phyloP scores from a whole-genome alignment of 1,140 invertebrate species.

The Lethocerus indicus region DNA sequence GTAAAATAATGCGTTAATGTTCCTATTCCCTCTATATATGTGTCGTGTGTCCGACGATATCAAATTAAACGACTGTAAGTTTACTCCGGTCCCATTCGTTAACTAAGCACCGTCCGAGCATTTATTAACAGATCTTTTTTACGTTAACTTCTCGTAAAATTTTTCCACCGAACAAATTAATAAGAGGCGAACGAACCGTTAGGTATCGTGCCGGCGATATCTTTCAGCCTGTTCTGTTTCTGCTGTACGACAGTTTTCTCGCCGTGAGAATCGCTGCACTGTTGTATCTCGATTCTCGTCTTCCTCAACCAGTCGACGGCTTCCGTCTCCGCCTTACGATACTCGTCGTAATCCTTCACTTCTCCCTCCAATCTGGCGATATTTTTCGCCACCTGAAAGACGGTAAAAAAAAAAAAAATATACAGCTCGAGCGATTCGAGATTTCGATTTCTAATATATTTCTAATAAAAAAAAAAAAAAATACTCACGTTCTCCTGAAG shows the following conservation, averaged over 20 bases:
- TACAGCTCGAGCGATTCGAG: not conserved
- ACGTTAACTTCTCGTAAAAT: too few species aligned
- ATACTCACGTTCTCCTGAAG: constrained; percentile 29
- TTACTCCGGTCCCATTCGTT: too few species aligned
- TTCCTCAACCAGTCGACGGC: constrained; percentile 78
- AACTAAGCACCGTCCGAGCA: too few species aligned
- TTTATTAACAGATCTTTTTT: too few species aligned
- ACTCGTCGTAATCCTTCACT: constrained; percentile 73
- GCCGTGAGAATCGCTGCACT: constrained; percentile 66
- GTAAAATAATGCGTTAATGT: too few species aligned
- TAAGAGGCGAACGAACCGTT: constrained; percentile 8
- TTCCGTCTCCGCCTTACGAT: constrained; percentile 61
- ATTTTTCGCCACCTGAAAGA: constrained; percentile 12
- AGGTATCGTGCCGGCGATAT: constrained; percentile 44
- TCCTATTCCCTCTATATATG: too few species aligned
- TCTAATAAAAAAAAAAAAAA: not conserved
- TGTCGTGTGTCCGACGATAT: too few species aligned
- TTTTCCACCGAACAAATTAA: too few species aligned
- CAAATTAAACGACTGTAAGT: too few species aligned
- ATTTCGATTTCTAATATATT: not conserved
- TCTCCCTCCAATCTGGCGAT: constrained; percentile 38
- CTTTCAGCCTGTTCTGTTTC: constrained; percentile 51
- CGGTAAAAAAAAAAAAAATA: not conserved
- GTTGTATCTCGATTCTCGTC: constrained; percentile 64
- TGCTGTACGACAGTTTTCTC: constrained; percentile 57